These are phyloP conservation scores for Xanthorhoe spadicearia DNA, from an alignment of 2,888 invertebrate species.

Conservation along the genomic window DNA sequence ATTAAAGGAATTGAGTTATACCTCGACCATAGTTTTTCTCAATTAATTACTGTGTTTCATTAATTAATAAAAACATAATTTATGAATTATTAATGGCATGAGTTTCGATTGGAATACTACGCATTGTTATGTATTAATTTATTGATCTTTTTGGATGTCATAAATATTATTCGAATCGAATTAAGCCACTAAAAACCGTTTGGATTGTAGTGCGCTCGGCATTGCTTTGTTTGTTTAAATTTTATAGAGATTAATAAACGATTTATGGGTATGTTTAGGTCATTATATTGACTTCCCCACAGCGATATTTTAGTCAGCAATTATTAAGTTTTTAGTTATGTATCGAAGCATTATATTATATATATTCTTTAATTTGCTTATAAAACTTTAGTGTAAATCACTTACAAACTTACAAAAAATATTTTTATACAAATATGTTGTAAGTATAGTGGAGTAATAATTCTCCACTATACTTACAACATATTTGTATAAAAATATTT, in stretches of 20 bases:
- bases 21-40: slow-evolving; percentile 52
- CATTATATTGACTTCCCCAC: not conserved
- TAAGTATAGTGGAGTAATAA: no score
- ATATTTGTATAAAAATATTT: not conserved
- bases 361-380: no score
- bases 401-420: no score
- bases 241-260: not conserved
- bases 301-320: not conserved
- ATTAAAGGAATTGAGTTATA: slow-evolving; percentile 73
- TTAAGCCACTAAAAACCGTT: slow-evolving; percentile 35
- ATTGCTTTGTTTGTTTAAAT: slow-evolving; percentile 34
- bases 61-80: slow-evolving; percentile 75
- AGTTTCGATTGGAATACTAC: slow-evolving; percentile 53
- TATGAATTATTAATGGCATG: slow-evolving; percentile 73
- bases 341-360: no score
- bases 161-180: slow-evolving; percentile 56
- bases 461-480: no score
- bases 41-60: slow-evolving; percentile 52
- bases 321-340: no score
- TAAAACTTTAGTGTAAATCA: no score
- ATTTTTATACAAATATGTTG: no score
- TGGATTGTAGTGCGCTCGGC: slow-evolving; percentile 9
- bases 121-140: slow-evolving; percentile 70
- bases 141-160: slow-evolving; percentile 59
- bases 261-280: not conserved